Evolutionary conservation across 2,113 vertebrate species (phyloP), one percentile per base, ranked within the genome.

Genomic region (Trogon melanurus): DNA sequence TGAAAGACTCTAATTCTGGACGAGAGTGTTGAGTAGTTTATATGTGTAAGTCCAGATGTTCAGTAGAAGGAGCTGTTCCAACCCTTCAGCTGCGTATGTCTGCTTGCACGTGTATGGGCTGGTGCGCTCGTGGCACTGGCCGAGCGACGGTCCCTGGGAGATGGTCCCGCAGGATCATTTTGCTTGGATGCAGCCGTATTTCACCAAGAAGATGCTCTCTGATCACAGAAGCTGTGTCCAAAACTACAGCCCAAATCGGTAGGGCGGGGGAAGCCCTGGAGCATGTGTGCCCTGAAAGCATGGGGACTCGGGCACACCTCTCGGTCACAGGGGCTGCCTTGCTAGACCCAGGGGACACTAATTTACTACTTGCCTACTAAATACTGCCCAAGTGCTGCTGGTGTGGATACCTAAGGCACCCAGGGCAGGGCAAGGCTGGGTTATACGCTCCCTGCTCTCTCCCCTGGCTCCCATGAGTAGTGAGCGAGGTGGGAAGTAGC

Each of bases 1-100:
- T 81, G 96, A 91, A 97, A 93, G 87, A 82, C 62, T 79, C 83
- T 88, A 93, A 97, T 96, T 97, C 89, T 95, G 96, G 94, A 93
- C 6, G 75, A 96, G 82, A 82, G 93, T 91, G 93, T 95, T 94
- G 95, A 93, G 85, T 96, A 96, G 92, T 96, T 96, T 90, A 88
- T 93, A 85, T 89, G 84, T 96, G 86, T 89, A 94, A 94, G 92
- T 95, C 85, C 93, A 96, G 93, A 95, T 93, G 90, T 95, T 96
- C 93, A 72, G 76, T 80, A 62, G 93, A 96, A 96, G 94, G 89
- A 94, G 60, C 91, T 87, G 96, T 94, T 96, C 94, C 96, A 96
- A 1, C 61, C 62, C 62, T 94, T 92, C 93, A 90, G 92, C 88
- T 91, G 85, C 32, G 5, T 95, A 69, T 62, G 51, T 81, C 83